Evolutionary conservation across 2,797 vertebrate species (phyloP), one percentile per base, ranked within the genome.

Genomic region (Thunnus albacares): DNA sequence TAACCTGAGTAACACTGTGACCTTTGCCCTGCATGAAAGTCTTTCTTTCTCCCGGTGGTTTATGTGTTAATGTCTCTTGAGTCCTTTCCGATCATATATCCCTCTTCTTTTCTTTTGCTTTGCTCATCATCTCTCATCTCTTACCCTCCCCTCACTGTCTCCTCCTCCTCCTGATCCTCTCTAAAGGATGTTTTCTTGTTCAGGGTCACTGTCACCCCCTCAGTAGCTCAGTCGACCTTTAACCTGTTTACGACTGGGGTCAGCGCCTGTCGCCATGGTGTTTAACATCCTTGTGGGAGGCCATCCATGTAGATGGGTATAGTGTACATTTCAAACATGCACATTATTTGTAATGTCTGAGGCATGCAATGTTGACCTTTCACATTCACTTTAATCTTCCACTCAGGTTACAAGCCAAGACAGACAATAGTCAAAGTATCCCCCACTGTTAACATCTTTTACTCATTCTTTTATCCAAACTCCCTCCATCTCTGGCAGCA

Each of bases 201-300:
- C 89, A 81, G 90, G 88, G 87, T 93, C 89, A 88, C 81, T 57
- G 83, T 93, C 84, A 64, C 60, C 72, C 58, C 70, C 71, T 77
- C 77, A 81, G 85, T 87, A 84, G 83, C 80, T 59, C 28, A 55
- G 75, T 62, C 90, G 86, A 92, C 85, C 92, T 84, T 83, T 92
- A 78, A 90, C 93, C 92, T 88, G 87, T 89, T 90, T 90, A 89
- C 67, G 47, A 89, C 81, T 71, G 75, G 85, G 93, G 91, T 95
- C 93, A 93, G 61, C 5, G 83, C 86, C 84, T 86, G 86, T 89
- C 81, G 75, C 90, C 89, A 84, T 83, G 87, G 82, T 70, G 87
- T 84, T 93, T 90, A 90, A 90, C 87, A 88, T 90, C 93, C 89
- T 81, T 0, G 71, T 71, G 79, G 92, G 91, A 87, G 80, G 85